Percentiles rank a stretch among this genome's conserved stretches.
Evolutionary conservation across 2,113 vertebrate genomes (phyloP).

Genomic region (Holacanthus passer): DNA sequence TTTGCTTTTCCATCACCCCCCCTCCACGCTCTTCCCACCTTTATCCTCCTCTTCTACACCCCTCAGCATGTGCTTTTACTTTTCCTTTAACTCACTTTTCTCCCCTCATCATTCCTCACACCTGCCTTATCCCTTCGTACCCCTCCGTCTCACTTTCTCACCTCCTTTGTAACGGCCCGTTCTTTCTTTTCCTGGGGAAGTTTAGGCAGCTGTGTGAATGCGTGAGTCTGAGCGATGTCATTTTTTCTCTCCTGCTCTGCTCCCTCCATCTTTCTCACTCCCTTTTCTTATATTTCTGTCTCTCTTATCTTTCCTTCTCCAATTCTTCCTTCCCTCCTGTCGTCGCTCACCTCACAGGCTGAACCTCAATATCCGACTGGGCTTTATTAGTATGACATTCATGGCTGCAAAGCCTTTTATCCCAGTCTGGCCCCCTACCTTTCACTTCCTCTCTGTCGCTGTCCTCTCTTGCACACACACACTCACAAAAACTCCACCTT

Average conservation of each 20-base stretch:
- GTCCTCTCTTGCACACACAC: constrained; percentile 26
- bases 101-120: constrained; percentile 21
- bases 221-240: constrained; percentile 57
- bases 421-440: constrained; percentile 33
- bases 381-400: constrained; percentile 80
- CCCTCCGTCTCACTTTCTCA: constrained; percentile 37
- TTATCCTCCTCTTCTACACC: constrained; percentile 16
- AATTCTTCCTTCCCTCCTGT: constrained; percentile 41
- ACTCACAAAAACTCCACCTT: constrained; percentile 15
- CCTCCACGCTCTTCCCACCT: constrained; percentile 31
- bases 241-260: constrained; percentile 22
- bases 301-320: constrained; percentile 49
- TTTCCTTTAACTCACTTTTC: constrained; percentile 4
- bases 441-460: constrained; percentile 34
- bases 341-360: constrained; percentile 51
- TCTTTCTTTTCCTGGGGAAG: constrained; percentile 41
- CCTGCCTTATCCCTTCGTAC: constrained; percentile 20
- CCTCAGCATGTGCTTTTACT: constrained; percentile 6
- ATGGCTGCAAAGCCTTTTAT: constrained; percentile 74
- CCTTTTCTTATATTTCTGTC: constrained; percentile 29
- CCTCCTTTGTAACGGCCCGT: constrained; percentile 27
- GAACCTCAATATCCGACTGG: constrained; percentile 67
- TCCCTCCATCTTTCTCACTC: constrained; percentile 38
- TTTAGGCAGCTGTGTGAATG: constrained; percentile 47
- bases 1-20: constrained; percentile 38